Evolutionary conservation across 2,797 vertebrate species (phyloP), one percentile per base, ranked within the genome.

Genomic region (Etheostoma nigrum): DNA sequence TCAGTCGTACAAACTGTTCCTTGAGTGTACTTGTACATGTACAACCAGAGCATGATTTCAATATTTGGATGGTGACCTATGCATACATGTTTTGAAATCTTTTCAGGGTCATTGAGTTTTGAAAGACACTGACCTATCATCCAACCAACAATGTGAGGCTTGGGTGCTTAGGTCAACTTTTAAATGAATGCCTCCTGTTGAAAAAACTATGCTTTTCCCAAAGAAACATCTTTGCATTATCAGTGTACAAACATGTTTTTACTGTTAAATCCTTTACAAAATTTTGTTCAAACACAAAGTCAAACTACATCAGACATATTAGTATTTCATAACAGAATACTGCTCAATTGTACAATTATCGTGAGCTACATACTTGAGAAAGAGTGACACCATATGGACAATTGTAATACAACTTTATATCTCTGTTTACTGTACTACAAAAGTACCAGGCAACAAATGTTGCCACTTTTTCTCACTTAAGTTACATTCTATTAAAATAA

Each of bases 351-450:
- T 15, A 67, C 15, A 52, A 65, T 44, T 57, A 51, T 47, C 23
- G 72, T 67, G 15, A 70, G 45, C 6, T 52, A 33, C 4, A 69
- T 49, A 47, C 51, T 69, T 68, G 65, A 69, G 54, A 87, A 84
- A 88, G 65, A 79, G 71, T 82, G 92, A 88, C 93, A 89, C 78
- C 91, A 21, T 83, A 88, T 93, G 93, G 90, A 71, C 80, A 86
- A 85, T 60, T 66, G 6, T 1, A 60, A 55, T 27, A 65, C 11
- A 74, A 8, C 45, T 60, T 67, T 42, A 57, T 10, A 14, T 68
- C 7, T 48, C 51, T 78, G 51, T 25, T 65, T 47, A 63, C 27
- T 18, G 21, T 55, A 51, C 23, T 59, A 66, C 18, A 82, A 67
- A 78, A 47, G 49, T 10, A 6, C 10, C 45, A 53, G 4, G 16